Evolutionary conservation across 2,888 invertebrate species (phyloP).

Genomic region (Gari tellinella): DNA sequence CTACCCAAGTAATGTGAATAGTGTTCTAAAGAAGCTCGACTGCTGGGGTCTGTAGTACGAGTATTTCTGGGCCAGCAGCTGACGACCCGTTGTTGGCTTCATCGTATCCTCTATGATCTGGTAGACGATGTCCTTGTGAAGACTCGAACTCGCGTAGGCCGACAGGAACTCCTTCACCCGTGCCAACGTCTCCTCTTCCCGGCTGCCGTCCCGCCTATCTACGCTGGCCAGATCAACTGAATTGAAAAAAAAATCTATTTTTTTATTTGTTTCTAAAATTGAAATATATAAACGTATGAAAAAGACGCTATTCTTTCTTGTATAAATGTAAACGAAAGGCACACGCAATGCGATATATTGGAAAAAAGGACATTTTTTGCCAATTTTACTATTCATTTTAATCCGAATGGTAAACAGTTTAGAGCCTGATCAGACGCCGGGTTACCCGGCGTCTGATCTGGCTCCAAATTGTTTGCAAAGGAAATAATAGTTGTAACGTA

Average conservation of each 20-base stretch:
- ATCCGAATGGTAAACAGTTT: too few species aligned
- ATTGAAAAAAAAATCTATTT: too few species aligned
- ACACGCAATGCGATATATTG: too few species aligned
- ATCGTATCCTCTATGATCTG: conserved; percentile 66
- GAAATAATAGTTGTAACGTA: too few species aligned
- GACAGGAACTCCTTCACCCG: conserved; percentile 67
- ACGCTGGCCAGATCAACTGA: conserved; percentile 77
- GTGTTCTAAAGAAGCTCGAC: conserved; percentile 51
- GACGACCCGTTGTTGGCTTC: conserved; percentile 63
- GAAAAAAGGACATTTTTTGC: too few species aligned
- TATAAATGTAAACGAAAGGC: too few species aligned
- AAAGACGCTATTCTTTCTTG: too few species aligned
- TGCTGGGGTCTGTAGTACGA: conserved; percentile 42
- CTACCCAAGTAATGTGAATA: conserved; percentile 53
- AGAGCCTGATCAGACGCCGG: too few species aligned
- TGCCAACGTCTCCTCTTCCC: conserved; percentile 61
- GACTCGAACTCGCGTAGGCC: conserved; percentile 61
- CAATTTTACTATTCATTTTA: too few species aligned
- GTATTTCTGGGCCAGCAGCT: conserved; percentile 45
- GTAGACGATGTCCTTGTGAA: conserved; percentile 63
- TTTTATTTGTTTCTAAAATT: background rate
- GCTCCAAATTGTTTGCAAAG: too few species aligned
- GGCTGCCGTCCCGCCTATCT: conserved; percentile 67
- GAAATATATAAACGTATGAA: too few species aligned
- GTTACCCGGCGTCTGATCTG: too few species aligned